Conservation (phyloP, 2,888 invertebrate species). For the Miltochrista miniata region DNA sequence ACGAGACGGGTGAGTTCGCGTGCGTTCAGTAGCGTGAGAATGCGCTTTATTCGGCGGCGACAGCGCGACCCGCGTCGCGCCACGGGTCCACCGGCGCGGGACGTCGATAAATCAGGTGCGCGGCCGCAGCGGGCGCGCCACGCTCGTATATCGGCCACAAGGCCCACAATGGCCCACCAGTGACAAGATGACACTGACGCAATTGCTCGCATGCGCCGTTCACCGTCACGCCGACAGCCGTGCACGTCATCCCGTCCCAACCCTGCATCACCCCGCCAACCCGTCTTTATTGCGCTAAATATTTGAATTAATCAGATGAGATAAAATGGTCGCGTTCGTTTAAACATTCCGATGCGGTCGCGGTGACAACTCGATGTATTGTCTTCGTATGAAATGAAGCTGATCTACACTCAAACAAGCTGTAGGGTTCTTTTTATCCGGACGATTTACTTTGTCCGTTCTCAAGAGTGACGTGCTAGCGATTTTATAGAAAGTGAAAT, state of each 20-base stretch:
- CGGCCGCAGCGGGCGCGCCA: slow-evolving; percentile 56
- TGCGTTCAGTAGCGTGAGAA: slow-evolving; percentile 83
- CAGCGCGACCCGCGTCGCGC: slow-evolving; percentile 55
- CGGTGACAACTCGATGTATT: slow-evolving; percentile 81
- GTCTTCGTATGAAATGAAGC: slow-evolving; percentile 71
- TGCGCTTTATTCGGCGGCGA: slow-evolving; percentile 79
- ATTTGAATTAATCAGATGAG: slow-evolving; percentile 83
- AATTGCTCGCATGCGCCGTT: slow-evolving; percentile 73
- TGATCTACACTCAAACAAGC: slow-evolving; percentile 59
- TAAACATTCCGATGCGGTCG: slow-evolving; percentile 80
- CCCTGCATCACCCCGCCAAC: slow-evolving; percentile 43
- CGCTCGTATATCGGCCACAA: slow-evolving; percentile 66
- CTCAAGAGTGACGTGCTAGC: slow-evolving; percentile 19
- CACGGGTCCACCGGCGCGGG: slow-evolving; percentile 46
- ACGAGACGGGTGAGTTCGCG: slow-evolving; percentile 77
- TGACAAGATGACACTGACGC: slow-evolving; percentile 77
- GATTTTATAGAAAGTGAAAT: slow-evolving; percentile 36
- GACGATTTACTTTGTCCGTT: slow-evolving; percentile 38
- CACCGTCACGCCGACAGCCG: slow-evolving; percentile 57
- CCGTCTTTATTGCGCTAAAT: slow-evolving; percentile 82
- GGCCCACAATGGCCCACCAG: slow-evolving; percentile 69
- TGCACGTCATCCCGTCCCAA: slow-evolving; percentile 51
- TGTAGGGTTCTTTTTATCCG: slow-evolving; percentile 57
- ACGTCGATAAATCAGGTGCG: slow-evolving; percentile 79
- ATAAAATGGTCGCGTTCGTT: slow-evolving; percentile 78